Base-by-base conservation (phyloP, 2,797 vertebrate genomes). In the Cynodonichthys magdalenae region DNA sequence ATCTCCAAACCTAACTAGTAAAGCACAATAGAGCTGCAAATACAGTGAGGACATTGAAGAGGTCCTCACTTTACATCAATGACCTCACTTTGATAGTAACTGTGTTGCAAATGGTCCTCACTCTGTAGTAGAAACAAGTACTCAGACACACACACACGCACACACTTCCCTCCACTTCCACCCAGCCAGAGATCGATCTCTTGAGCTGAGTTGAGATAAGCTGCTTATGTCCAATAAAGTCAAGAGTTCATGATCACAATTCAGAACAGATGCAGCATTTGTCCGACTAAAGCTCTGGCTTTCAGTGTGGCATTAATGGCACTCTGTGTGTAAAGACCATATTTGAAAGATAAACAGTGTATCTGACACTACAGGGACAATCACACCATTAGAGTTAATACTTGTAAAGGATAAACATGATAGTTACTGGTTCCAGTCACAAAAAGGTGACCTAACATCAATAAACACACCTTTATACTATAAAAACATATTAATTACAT, bases 371-470 rank as follows among this genome's bases (percentile, higher is more conserved):
- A 36, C 34, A 36, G 34, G 34, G 34, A 2, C 9, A 8, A 8
- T 36, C 34, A 36, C 34, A 36, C 8, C 34, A 36, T 36, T 36
- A 36, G 34, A 8, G 34, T 77, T 58, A 51, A 74, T 77, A 74
- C 56, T 57, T 55, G 18, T 28, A 15, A 58, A 59, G 39, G 52
- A 75, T 51, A 15, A 42, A 58, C 65, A 54, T 4, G 56, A 50
- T 17, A 60, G 42, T 18, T 34, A 14, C 34, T 36, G 34, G 15
- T 53, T 71, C 63, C 15, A 17, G 53, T 57, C 48, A 15, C 29
- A 5, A 61, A 69, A 68, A 84, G 69, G 69, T 83, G 75, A 69
- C 51, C 65, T 71, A 74, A 74, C 69, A 67, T 18, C 55, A 67
- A 79, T 65, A 51, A 66, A 50, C 53, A 61, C 55, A 51, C 62